Evolutionary conservation across 1,140 invertebrate genomes (phyloP), one percentile per base, ranked within the genome.

Genomic region (Zaprionus ornatus): DNA sequence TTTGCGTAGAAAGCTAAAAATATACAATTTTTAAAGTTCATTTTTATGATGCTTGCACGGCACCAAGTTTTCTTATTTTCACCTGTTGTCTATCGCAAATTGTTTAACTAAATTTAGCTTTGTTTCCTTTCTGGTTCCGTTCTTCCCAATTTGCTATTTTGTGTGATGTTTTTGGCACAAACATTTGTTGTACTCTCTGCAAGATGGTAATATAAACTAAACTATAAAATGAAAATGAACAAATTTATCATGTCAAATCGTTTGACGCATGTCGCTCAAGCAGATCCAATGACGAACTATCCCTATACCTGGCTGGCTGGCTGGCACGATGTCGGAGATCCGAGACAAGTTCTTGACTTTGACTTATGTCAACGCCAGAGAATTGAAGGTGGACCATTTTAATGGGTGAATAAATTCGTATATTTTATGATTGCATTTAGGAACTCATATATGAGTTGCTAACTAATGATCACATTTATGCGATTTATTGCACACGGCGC

Each of bases 401-500:
- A 90, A 80, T 74, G 40, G 65, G 65, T 63, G 48, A 66, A 90
- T 85, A 85, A 90, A 88, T 85, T 74, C 56, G 21, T n/a, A 50
- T 35, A 45, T 29, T 63, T 88, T 80, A 88, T 72, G 73, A 45
- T 55, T 35, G 60, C 62, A 61, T 70, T 77, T 75, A 79, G 80
- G 35, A 57, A 61, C 29, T 3, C 4, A 37, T 56, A 45, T 64
- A 75, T 32, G 52, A 52, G 4, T 27, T 61, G 19, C 5, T 12
- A 10, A 79, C 68, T 71, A 52, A 77, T 77, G 80, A 73, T 80
- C 77, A 80, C 52, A 75, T 74, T 80, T 73, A 42, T 40, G 27
- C 65, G 78, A 88, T 88, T 84, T 88, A 88, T 88, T 87, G 83
- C 83, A 87, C 79, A 87, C 83, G 83, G 73, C 84, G 83, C 82